These are phyloP conservation scores for Sebastes variabilis DNA, from an alignment of 2,797 vertebrate species.

Conservation along the genomic window DNA sequence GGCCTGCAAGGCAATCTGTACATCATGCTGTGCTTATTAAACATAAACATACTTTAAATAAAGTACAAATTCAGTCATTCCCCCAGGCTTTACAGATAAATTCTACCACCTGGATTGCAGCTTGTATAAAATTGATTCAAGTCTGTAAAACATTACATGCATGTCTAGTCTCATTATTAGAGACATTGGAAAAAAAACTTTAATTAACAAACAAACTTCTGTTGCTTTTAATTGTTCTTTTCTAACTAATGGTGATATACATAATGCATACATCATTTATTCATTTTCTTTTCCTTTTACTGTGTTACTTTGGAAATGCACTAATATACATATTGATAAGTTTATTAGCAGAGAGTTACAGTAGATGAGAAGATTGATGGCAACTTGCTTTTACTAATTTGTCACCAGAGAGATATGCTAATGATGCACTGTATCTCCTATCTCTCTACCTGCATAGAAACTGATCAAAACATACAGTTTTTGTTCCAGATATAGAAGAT, in stretches of 20 bases:
- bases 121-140: background rate
- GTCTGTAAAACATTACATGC: background rate
- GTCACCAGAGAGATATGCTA: background rate
- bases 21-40: background rate
- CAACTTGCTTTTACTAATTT: background rate
- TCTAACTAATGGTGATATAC: background rate
- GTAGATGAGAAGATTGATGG: background rate
- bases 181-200: background rate
- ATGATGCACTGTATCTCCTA: background rate
- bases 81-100: background rate
- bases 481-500: background rate
- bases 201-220: background rate
- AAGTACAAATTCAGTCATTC: background rate
- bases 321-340: background rate
- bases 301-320: background rate
- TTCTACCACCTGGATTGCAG: background rate
- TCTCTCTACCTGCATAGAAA: background rate
- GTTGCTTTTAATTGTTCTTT: background rate
- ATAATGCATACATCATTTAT: background rate
- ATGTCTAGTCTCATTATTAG: background rate
- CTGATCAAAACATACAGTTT: background rate
- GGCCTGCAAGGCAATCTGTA: background rate
- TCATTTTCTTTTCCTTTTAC: background rate
- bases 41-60: background rate
- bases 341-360: background rate